A percentile compares a stretch with the other conserved stretches of the same genome.
phyloP scores from a whole-genome alignment of 2,888 invertebrate genomes.

The Erebia aethiops region DNA sequence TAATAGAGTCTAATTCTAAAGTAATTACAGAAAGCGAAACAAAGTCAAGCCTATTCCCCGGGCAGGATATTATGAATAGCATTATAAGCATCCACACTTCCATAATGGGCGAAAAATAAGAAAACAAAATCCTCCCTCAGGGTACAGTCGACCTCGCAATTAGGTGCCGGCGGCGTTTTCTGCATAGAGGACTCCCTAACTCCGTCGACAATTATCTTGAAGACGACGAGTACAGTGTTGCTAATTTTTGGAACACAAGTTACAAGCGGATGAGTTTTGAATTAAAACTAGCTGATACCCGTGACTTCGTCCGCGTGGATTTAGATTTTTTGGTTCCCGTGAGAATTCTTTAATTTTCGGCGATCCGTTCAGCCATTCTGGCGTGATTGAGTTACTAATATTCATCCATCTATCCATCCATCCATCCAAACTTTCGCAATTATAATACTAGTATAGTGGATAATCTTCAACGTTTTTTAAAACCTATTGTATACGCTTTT shows the following conservation, averaged over 20 bases:
- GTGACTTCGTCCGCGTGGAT: too few species aligned
- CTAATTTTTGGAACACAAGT: slow-evolving; percentile 28
- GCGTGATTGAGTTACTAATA: too few species aligned
- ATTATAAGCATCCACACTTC: slow-evolving; percentile 25
- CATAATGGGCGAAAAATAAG: slow-evolving; percentile 13
- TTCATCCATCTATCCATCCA: too few species aligned
- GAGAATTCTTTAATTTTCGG: too few species aligned
- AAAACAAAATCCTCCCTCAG: slow-evolving; percentile 13
- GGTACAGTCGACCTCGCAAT: slow-evolving; percentile 10
- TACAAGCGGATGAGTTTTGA: slow-evolving; percentile 9
- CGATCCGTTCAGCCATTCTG: too few species aligned
- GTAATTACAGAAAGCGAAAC: slow-evolving; percentile 14
- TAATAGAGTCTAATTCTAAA: not conserved
- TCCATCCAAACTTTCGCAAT: too few species aligned
- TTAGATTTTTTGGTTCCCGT: too few species aligned
- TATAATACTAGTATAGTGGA: too few species aligned
- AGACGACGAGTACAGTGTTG: slow-evolving; percentile 31
- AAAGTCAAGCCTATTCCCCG: not conserved
- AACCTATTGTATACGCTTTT: too few species aligned
- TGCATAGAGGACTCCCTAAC: slow-evolving; percentile 31
- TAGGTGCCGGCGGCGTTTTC: slow-evolving; percentile 24
- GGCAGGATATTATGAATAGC: slow-evolving; percentile 12
- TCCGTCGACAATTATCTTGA: slow-evolving; percentile 32
- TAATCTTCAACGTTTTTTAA: too few species aligned
- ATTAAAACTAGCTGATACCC: too few species aligned